Evolutionary conservation across 2,113 vertebrate genomes (phyloP), one percentile per base, ranked within the genome.

Genomic region (Platichthys flesus): DNA sequence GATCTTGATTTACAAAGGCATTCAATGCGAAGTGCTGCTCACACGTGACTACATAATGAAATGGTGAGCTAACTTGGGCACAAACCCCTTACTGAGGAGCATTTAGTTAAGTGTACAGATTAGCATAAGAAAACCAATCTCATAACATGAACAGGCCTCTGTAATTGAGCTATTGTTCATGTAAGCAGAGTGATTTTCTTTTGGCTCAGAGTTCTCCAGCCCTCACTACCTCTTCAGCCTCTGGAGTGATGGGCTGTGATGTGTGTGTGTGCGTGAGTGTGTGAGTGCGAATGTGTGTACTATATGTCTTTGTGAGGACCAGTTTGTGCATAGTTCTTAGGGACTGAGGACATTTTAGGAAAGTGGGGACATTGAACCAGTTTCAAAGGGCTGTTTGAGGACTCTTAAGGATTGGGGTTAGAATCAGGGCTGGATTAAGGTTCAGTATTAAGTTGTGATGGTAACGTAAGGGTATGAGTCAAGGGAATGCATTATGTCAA

Each of bases 141-240:
- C 84, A 91, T 86, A 89, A 91, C 89, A 89, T 80, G 69, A 86
- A 67, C 73, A 62, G 75, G 67, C 77, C 61, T 79, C 73, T 83
- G 85, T 92, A 91, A 93, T 92, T 91, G 80, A 91, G 80, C 85
- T 72, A 85, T 92, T 92, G 88, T 93, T 91, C 78, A 86, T 90
- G 87, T 91, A 87, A 88, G 84, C 76, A 31, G 71, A 65, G 79
- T 73, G 71, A 85, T 88, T 85, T 86, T 60, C 66, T 85, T 45
- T 67, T 68, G 70, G 79, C 52, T 18, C 57, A n/a, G 54, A 70
- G 75, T 35, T 75, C 68, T 80, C 1, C 20, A 26, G 62, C 59
- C 56, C 55, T 47, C 69, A 12, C 60, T 71, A 23, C 72, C 55
- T 62, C 58, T 40, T 76, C 54, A 62, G 56, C 71, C 55, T 85